A percentile compares a stretch with the other conserved stretches of the same genome.
phyloP scores from a whole-genome alignment of 2,888 invertebrate species.

The Litoditis marina region DNA sequence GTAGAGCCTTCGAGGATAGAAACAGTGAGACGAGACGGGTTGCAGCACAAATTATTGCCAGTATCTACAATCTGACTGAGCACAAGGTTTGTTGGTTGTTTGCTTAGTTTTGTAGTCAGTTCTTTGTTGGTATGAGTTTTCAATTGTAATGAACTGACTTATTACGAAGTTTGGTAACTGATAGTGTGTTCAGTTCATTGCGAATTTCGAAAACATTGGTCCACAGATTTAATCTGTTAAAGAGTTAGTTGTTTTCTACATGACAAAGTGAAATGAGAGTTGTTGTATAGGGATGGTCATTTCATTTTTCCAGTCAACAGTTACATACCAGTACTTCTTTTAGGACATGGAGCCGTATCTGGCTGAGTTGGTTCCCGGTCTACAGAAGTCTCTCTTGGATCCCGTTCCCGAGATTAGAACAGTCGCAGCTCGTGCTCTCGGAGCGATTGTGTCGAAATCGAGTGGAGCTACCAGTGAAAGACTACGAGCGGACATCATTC shows the following conservation, averaged over 20 bases:
- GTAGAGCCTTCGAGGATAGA: slow-evolving; percentile 93
- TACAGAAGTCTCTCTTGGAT: slow-evolving; percentile 90
- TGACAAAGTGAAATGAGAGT: too few relatives aligned
- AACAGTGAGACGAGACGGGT: slow-evolving; percentile 97
- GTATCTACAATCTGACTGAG: slow-evolving; percentile 97
- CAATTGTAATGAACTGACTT: neutral
- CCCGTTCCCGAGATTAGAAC: slow-evolving; percentile 96
- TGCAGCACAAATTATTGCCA: slow-evolving; percentile 98
- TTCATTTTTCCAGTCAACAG: too few relatives aligned
- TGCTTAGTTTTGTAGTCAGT: neutral
- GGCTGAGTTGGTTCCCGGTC: slow-evolving; percentile 89
- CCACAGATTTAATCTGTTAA: too few relatives aligned
- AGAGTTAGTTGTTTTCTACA: too few relatives aligned
- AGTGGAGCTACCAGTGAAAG: slow-evolving; percentile 70
- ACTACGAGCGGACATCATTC: slow-evolving; percentile 85
- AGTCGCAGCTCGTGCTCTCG: slow-evolving; percentile 81
- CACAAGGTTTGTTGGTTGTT: slow-evolving; percentile 75
- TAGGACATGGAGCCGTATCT: slow-evolving; percentile 88
- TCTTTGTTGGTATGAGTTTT: neutral
- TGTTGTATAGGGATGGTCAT: too few relatives aligned
- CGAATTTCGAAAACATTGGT: too few relatives aligned
- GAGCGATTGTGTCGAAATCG: slow-evolving; percentile 52
- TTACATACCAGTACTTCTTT: too few relatives aligned
- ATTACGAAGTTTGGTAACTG: too few relatives aligned
- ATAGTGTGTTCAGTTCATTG: too few relatives aligned